phyloP scores from a whole-genome alignment of 2,797 vertebrate genomes.

The Dendrocincla tyrannina region DNA sequence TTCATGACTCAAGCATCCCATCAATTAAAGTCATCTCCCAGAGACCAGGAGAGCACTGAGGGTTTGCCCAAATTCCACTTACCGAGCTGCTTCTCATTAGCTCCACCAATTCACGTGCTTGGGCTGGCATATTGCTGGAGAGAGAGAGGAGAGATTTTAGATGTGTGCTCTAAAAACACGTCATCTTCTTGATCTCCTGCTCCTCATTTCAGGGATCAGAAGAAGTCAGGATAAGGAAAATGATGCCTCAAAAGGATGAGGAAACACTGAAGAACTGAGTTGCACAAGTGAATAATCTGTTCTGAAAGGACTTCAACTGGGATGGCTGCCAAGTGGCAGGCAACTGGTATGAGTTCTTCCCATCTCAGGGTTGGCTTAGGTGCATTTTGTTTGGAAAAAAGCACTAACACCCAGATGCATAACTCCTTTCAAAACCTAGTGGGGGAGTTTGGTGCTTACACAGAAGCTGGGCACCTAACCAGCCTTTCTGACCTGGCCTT shows the following conservation, averaged over 20 bases:
- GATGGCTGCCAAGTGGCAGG: constrained; percentile 5
- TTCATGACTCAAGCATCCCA: not conserved
- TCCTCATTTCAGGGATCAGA: not conserved
- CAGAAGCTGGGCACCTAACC: not conserved
- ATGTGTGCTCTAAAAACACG: not conserved
- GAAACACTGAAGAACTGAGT: not conserved
- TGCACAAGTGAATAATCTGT: not conserved
- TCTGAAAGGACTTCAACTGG: not conserved
- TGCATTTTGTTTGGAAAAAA: constrained; percentile 3
- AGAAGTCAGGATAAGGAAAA: not conserved
- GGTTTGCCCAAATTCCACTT: constrained; percentile 54
- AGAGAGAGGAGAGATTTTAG: not conserved
- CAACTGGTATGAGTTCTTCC: not conserved
- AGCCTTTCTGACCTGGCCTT: not conserved
- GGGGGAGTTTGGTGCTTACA: not conserved
- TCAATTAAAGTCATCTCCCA: not conserved
- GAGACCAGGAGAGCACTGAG: not conserved
- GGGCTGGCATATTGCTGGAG: constrained; percentile 83
- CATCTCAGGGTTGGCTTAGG: not conserved
- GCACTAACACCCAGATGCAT: not conserved
- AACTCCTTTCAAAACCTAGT: not conserved
- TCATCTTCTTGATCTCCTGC: not conserved
- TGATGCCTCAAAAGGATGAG: not conserved
- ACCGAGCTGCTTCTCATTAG: constrained; percentile 82
- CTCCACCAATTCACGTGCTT: constrained; percentile 80